Evolutionary conservation across 2,797 vertebrate genomes (phyloP).

Genomic region (Muscicapa striata): DNA sequence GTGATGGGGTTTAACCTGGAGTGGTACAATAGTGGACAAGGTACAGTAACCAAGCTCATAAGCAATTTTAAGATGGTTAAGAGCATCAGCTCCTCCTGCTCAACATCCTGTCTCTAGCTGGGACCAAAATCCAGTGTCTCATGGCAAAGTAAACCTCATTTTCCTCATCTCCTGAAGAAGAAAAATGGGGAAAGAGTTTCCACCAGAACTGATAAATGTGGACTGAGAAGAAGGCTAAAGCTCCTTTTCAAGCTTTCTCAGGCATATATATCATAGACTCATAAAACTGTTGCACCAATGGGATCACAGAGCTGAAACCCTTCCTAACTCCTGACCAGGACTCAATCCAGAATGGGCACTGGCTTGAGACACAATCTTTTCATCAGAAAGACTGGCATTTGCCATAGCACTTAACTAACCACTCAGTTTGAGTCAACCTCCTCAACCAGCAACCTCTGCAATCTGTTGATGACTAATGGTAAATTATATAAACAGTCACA

Average conservation of each 20-base stretch:
- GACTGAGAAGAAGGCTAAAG: background rate
- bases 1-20: background rate
- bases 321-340: background rate
- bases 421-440: background rate
- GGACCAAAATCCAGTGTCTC: background rate
- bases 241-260: background rate
- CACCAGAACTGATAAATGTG: background rate
- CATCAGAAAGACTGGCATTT: background rate
- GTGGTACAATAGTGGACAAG: background rate
- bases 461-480: background rate
- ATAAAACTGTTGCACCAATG: background rate
- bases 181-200: background rate
- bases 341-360: background rate
- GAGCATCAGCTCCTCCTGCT: background rate
- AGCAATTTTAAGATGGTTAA: background rate
- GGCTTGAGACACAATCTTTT: background rate
- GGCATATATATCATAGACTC: background rate
- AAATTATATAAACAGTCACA: constrained; percentile 38
- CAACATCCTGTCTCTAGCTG: background rate
- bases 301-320: background rate
- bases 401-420: background rate
- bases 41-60: background rate
- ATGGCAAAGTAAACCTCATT: background rate
- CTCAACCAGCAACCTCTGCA: background rate
- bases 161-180: background rate